Percentiles rank a stretch among this genome's conserved stretches.
Evolutionary conservation across 2,113 vertebrate species (phyloP).

Genomic region (Bubo blakistoni): DNA sequence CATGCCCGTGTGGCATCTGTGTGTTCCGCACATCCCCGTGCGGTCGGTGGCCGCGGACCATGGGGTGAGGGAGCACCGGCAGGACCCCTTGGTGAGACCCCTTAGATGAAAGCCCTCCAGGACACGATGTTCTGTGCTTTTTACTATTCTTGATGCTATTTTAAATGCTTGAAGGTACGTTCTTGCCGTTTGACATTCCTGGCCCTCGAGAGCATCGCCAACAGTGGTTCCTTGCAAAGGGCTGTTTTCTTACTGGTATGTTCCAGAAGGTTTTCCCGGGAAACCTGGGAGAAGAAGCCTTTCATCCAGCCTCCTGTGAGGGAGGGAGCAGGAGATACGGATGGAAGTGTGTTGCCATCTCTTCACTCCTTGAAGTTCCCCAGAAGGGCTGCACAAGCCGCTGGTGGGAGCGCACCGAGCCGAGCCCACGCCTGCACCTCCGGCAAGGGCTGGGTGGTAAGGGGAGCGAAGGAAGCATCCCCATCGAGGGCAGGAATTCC

Average conservation of each 20-base stretch:
- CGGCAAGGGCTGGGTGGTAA: rapidly evolving
- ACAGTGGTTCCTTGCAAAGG: neutral
- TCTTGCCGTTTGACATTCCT: neutral
- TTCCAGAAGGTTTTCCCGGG: neutral
- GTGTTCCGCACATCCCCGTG: rapidly evolving
- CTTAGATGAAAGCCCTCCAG: rapidly evolving
- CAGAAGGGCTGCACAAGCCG: rapidly evolving
- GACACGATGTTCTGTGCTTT: rapidly evolving
- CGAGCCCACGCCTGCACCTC: neutral
- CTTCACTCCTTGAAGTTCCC: too few species aligned
- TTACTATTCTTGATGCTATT: rapidly evolving
- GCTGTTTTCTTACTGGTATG: rapidly evolving
- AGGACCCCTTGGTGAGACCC: neutral
- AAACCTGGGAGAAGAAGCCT: neutral
- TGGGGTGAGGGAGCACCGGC: rapidly evolving
- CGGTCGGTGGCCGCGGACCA: rapidly evolving
- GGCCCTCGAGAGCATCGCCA: rapidly evolving
- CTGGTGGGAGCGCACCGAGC: rapidly evolving
- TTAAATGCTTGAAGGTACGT: neutral
- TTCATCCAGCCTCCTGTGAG: neutral
- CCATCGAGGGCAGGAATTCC: neutral
- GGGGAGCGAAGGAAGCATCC: neutral
- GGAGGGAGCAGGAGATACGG: neutral
- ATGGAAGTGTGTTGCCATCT: neutral
- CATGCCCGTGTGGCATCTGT: rapidly evolving